Evolutionary conservation across 2,113 vertebrate species (phyloP).

Genomic region (Tretioscincus oriximinensis): DNA sequence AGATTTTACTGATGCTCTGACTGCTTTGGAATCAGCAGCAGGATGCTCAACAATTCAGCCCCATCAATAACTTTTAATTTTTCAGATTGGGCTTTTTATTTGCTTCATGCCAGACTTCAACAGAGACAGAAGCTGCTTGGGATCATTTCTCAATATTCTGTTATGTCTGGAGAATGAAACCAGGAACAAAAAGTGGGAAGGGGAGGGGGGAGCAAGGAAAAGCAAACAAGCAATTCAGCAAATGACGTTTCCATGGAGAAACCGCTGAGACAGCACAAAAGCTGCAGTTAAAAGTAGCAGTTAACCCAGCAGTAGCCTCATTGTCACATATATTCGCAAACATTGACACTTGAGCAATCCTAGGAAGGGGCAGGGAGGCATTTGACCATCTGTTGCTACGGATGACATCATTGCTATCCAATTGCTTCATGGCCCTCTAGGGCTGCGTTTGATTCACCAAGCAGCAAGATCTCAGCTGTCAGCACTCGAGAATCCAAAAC

Average conservation of each 20-base stretch:
- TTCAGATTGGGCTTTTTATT: too few species aligned
- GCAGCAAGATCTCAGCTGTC: slow-evolving; percentile 45
- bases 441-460: slow-evolving; percentile 43
- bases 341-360: neutral
- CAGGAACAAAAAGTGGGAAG: neutral
- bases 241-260: slow-evolving; percentile 67
- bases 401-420: slow-evolving; percentile 68
- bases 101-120: slow-evolving; percentile 30
- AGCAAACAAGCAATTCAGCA: slow-evolving; percentile 61
- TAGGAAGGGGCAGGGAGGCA: slow-evolving; percentile 2
- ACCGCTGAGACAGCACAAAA: slow-evolving; percentile 56
- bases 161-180: slow-evolving; percentile 49
- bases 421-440: neutral
- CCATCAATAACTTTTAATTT: neutral
- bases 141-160: slow-evolving; percentile 56
- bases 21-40: slow-evolving; percentile 31
- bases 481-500: slow-evolving; percentile 23
- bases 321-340: slow-evolving; percentile 55
- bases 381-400: slow-evolving; percentile 68
- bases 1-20: slow-evolving; percentile 36
- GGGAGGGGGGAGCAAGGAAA: neutral
- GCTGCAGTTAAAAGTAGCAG: slow-evolving; percentile 48
- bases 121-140: slow-evolving; percentile 57
- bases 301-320: slow-evolving; percentile 66
- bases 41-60: slow-evolving; percentile 24